Percentiles rank a stretch among this genome's conserved stretches.
phyloP scores from a whole-genome alignment of 2,113 vertebrate genomes.

The Oreochromis aureus region DNA sequence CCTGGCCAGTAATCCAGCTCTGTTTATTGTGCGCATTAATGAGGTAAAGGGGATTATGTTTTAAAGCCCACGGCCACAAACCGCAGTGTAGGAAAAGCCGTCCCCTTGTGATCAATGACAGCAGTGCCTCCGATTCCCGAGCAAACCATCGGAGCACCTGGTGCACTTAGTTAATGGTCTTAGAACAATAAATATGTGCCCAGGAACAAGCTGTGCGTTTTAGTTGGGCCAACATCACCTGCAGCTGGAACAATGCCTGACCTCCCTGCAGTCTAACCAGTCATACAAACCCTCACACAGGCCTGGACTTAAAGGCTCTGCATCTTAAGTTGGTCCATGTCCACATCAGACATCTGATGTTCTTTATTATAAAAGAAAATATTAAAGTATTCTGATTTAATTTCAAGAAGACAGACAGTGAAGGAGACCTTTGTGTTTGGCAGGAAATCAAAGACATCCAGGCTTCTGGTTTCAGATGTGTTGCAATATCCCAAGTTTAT shows the following conservation, averaged over 20 bases:
- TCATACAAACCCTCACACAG: neutral
- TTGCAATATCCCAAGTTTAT: neutral
- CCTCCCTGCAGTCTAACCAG: neutral
- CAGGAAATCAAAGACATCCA: conserved; percentile 22
- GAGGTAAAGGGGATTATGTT: neutral
- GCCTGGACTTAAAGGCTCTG: neutral
- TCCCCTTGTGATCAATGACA: neutral
- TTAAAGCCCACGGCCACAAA: neutral
- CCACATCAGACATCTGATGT: neutral
- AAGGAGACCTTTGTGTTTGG: neutral
- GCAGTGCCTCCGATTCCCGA: neutral
- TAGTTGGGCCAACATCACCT: neutral
- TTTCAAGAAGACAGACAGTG: neutral
- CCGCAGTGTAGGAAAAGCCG: neutral
- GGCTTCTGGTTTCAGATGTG: neutral
- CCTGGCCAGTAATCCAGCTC: neutral
- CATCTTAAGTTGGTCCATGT: neutral
- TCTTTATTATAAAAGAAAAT: neutral
- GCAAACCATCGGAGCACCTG: neutral
- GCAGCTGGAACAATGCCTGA: neutral
- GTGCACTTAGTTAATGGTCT: neutral
- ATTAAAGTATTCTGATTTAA: neutral
- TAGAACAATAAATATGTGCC: neutral
- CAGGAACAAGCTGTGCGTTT: neutral
- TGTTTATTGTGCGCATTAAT: neutral